Base-by-base conservation (phyloP, 2,888 invertebrate species). In the Ichneumon xanthorius region DNA sequence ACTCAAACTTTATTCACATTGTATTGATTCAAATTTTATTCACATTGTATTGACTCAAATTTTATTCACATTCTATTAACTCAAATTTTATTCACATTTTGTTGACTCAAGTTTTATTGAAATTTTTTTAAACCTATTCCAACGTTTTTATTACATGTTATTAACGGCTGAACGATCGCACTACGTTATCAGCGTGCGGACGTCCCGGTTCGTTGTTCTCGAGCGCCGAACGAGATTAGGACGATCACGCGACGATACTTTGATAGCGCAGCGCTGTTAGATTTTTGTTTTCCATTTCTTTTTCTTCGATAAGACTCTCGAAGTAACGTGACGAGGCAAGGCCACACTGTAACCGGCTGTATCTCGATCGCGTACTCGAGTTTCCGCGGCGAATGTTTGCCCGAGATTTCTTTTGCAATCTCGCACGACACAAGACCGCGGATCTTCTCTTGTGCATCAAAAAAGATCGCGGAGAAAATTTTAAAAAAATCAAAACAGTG, bases 171-270 rank as follows among this genome's bases (percentile, higher is more conserved):
- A 53, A 71, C 16, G 53, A 19, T 33, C n/a, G 37, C 33, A 48
- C 48, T 19, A 16, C n/a, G n/a, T 73, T 61, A 73, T 61, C 45
- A n/a, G 22, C 45, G 11, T 9, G 58, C 19, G 40, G 61, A n/a
- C 30, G n/a, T 26, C 61, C n/a, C 16, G 61, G 7, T 37, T 63
- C 63, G 33, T 14, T 45, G 33, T 33, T 7, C n/a, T n/a, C 61
- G 30, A n/a, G 14, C 30, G 7, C 53, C 37, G 4, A 22, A 61
- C 22, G 48, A 30, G 26, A 80, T 83, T 63, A 14, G 33, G 4
- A 22, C 77, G 48, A 72, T 77, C 76, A 37, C 79, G 79, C 11
- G 73, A 73, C 30, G n/a, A 71, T 55, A 55, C 37, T 33, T 33
- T 37, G 33, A 53, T 71, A 37, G 71, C 71, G 40, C 71, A 55